phyloP scores from a whole-genome alignment of 1,140 invertebrate species.

The Ceratosolen fusciceps region DNA sequence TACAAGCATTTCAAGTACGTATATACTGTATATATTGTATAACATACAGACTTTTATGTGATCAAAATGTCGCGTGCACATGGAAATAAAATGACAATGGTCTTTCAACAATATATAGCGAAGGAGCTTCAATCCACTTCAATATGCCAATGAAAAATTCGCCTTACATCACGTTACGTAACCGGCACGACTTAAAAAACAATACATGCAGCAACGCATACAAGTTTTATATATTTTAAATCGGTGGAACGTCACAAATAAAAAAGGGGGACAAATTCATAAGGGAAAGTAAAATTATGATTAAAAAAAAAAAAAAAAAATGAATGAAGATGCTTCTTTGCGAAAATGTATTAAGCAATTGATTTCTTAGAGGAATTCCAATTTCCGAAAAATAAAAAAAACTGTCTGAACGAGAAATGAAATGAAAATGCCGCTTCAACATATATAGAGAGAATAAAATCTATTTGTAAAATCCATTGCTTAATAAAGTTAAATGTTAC shows the following conservation, averaged over 20 bases:
- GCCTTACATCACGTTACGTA: conserved; percentile 43
- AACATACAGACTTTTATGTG: no score
- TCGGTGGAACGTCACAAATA: conserved; percentile 36
- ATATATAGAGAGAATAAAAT: no score
- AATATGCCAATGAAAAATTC: conserved; percentile 42
- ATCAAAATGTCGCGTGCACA: conserved; percentile 18
- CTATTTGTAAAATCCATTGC: not conserved
- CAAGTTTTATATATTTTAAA: conserved; percentile 38
- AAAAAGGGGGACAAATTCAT: conserved; percentile 11
- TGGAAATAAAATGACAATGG: conserved; percentile 26
- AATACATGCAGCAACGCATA: conserved; percentile 46
- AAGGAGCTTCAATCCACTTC: conserved; percentile 38
- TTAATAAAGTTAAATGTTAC: conserved; percentile 4
- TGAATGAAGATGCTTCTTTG: conserved; percentile 5
- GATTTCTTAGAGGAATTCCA: conserved; percentile 10
- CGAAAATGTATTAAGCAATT: conserved; percentile 20
- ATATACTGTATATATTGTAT: no score
- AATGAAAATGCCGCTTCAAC: no score
- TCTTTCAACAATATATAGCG: conserved; percentile 9
- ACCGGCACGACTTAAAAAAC: conserved; percentile 45
- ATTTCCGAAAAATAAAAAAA: no score
- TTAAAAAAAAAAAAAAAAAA: conserved; percentile 44
- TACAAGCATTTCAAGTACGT: not conserved
- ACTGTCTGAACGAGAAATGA: no score
- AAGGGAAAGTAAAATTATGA: conserved; percentile 2